Base-by-base conservation (phyloP, 2,113 vertebrate genomes). In the Channa maculata region DNA sequence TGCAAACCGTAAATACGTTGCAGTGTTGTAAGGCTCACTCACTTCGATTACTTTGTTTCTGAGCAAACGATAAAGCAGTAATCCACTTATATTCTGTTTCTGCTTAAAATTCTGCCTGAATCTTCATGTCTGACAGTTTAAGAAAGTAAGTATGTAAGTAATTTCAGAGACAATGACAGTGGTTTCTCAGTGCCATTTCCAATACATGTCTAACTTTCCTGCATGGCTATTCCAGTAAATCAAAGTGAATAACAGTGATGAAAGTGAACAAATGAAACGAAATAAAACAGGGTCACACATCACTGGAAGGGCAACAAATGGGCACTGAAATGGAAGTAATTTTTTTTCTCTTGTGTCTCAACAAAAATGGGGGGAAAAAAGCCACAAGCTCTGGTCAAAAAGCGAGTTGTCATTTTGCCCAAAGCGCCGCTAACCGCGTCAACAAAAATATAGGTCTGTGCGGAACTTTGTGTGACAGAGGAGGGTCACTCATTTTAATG, bases 281-380 rank as follows among this genome's bases (percentile, higher is more conserved):
- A 94, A 94, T 92, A 91, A 93, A 95, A 94, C 88, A 90, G 93
- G 94, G 94, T 94, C 94, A 94, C 90, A 93, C 93, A 92, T 95
- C 94, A 95, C 93, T 94, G 88, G 91, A 93, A 95, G 94, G 92
- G 88, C 91, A 94, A 82, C 82, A 89, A 94, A 95, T 95, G 93
- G 85, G 79, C 90, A 92, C 81, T 89, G 94, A 89, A 89, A 91
- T 92, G 93, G 93, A 95, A 95, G 74, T 94, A 92, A 94, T 93
- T 75, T 87, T 85, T 89, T 63, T 58, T 0, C 60, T 59, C 83
- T 82, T 86, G 87, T 91, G 88, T 93, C 92, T 92, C 85, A 52
- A 86, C 87, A 88, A 82, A 92, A 93, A 92, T 24, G 82, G 71
- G 44, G 75, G 46, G 39, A 59, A 88, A 92, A 91, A 92, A 91